Conservation (phyloP, 1,140 invertebrate species). For the Vanessa atalanta region DNA sequence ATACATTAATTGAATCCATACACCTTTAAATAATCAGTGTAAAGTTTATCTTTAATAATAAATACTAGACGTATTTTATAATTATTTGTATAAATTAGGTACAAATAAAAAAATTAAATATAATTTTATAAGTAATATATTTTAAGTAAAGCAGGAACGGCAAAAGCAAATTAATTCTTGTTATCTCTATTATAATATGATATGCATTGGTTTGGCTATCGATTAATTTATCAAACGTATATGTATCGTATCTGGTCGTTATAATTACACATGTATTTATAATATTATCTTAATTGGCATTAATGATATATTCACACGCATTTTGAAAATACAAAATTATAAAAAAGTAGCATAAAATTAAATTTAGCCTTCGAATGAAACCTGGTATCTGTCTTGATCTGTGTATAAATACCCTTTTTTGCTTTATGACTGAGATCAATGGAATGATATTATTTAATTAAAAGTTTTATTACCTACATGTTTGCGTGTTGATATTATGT, state of each 20-base stretch:
- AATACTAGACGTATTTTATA: too few species aligned
- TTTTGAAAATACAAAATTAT: slow-evolving; percentile 7
- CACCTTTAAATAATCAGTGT: too few species aligned
- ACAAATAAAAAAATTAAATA: neutral
- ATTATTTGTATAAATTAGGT: neutral
- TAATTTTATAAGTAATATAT: neutral
- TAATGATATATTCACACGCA: slow-evolving; percentile 5
- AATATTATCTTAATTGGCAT: slow-evolving; percentile 24
- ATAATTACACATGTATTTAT: slow-evolving; percentile 22
- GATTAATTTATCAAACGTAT: slow-evolving; percentile 20
- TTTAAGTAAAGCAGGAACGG: neutral
- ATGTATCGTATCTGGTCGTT: slow-evolving; percentile 18
- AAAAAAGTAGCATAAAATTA: slow-evolving; percentile 7
- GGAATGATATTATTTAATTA: slow-evolving; percentile 7
- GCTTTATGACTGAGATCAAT: slow-evolving; percentile 4
- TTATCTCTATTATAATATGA: slow-evolving; percentile 17
- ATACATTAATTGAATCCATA: too few species aligned
- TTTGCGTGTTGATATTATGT: neutral
- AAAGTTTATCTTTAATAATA: too few species aligned
- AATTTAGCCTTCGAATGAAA: slow-evolving; percentile 3
- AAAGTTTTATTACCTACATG: neutral
- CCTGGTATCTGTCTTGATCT: slow-evolving; percentile 1
- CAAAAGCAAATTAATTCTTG: slow-evolving; percentile 18
- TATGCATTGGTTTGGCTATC: slow-evolving; percentile 23
- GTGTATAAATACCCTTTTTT: slow-evolving; percentile 2